Conservation (phyloP, 2,113 vertebrate genomes). For the Tupaia tana region DNA sequence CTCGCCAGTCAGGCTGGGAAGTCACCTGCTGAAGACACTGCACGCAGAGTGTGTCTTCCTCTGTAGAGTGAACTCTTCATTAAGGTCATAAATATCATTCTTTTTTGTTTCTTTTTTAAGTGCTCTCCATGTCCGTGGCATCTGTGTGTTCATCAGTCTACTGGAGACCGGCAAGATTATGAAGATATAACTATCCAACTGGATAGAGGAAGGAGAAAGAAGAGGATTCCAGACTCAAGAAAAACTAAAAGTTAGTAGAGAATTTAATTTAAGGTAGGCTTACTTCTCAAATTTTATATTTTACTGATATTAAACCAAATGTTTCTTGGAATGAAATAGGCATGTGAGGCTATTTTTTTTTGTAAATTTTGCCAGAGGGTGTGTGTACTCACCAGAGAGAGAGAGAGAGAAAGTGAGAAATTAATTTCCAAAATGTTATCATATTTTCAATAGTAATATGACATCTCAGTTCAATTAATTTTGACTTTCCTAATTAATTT, state of each 20-base stretch:
- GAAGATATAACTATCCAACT: neutral
- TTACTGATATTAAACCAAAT: neutral
- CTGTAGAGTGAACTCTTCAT: neutral
- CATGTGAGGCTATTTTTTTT: neutral
- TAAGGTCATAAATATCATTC: neutral
- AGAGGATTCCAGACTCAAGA: neutral
- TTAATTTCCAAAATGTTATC: neutral
- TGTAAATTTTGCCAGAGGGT: too few species aligned
- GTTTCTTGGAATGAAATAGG: neutral
- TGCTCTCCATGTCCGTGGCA: neutral
- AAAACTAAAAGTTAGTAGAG: neutral
- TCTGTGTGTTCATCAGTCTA: neutral
- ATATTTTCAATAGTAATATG: neutral
- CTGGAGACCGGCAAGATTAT: neutral
- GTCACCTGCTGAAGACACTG: neutral
- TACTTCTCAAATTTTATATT: neutral
- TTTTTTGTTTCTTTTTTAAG: neutral
- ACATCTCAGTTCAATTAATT: neutral
- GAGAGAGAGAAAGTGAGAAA: too few species aligned
- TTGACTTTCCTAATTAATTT: neutral
- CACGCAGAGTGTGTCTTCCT: neutral
- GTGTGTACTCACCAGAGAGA: too few species aligned
- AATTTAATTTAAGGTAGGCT: neutral
- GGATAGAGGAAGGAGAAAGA: neutral
- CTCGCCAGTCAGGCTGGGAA: neutral